Evolutionary conservation across 1,140 invertebrate species (phyloP), one percentile per base, ranked within the genome.

Genomic region (Leptinotarsa defecta): DNA sequence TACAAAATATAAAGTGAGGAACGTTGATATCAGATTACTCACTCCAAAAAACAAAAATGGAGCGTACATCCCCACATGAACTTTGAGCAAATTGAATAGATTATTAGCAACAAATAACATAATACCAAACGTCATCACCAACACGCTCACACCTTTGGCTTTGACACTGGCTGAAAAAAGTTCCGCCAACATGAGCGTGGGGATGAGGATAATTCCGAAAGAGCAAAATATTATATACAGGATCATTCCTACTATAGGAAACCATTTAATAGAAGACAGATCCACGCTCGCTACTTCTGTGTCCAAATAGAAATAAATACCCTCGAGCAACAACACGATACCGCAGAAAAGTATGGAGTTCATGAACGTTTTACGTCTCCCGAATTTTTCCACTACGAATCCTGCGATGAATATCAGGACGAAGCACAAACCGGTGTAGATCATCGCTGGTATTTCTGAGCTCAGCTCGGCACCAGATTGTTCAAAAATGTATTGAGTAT

Each of bases 11-110:
- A 92, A 91, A 6, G 95, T 91, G 83, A 97, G 93, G 57, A 95
- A 82, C 48, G 96, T 83, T n/a, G 93, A 93, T 6, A 92, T 52
- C 13, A 92, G 80, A 78, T 93, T 94, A 75, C 94, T 89, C 13
- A 88, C 83, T 17, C 91, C 91, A 82, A 95, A 98, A 48, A 96
- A 82, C 91, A 93, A 94, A 85, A 96, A 95, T 0, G 92, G 91
- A 1, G 91, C 92, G 76, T 91, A 88, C 49, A 89, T 85, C 0
- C 94, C 92, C 62, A 96, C 87, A 2, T 86, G 64, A 4, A 83
- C 81, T 73, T 85, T 81, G 2, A 89, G 77, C 1, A 88, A 83
- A 73, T 82, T 75, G 69, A 83, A 84, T 57, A 84, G n/a, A 74
- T 79, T 79, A 0, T 86, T 87, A 1, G 86, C 86, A 27, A 85